Conservation (phyloP, 2,888 invertebrate genomes). For the Digitonthophagus gazella region DNA sequence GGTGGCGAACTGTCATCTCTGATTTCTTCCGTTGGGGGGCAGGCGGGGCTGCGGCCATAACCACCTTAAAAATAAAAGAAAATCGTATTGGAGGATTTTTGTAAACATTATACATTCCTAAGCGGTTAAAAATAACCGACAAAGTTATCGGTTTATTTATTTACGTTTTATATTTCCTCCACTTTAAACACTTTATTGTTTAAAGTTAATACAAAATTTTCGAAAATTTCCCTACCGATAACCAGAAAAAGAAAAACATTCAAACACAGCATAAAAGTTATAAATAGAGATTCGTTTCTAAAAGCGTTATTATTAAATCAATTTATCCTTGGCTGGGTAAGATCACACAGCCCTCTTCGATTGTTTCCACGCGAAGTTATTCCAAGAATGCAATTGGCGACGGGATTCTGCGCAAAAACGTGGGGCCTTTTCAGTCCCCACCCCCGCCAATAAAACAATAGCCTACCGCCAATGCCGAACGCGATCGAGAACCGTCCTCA, state of each 20-base stretch:
- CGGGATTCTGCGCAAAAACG: conserved; percentile 1
- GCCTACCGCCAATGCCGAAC: conserved; percentile 18
- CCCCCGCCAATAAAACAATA: conserved; percentile 25
- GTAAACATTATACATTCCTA: background rate
- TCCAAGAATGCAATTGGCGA: background rate
- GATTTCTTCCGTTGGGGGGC: conserved; percentile 52
- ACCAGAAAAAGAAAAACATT: background rate
- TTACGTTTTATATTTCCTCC: background rate
- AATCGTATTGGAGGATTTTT: background rate
- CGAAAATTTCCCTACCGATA: background rate
- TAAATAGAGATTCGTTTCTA: no score
- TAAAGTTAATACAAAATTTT: no score
- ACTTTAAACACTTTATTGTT: background rate
- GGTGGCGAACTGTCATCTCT: conserved; percentile 55
- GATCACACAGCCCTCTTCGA: no score
- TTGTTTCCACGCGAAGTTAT: no score
- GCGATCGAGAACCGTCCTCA: conserved; percentile 20
- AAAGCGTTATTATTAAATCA: no score
- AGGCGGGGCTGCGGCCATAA: conserved; percentile 57
- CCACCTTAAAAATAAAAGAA: conserved; percentile 51
- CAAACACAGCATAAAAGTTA: background rate
- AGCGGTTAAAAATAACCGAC: background rate
- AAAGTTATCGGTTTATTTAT: background rate
- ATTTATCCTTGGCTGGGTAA: no score
- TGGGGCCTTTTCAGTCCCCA: conserved; percentile 13